These are phyloP conservation scores for Agrotis exclamationis DNA, from an alignment of 2,888 invertebrate species.

Conservation along the genomic window DNA sequence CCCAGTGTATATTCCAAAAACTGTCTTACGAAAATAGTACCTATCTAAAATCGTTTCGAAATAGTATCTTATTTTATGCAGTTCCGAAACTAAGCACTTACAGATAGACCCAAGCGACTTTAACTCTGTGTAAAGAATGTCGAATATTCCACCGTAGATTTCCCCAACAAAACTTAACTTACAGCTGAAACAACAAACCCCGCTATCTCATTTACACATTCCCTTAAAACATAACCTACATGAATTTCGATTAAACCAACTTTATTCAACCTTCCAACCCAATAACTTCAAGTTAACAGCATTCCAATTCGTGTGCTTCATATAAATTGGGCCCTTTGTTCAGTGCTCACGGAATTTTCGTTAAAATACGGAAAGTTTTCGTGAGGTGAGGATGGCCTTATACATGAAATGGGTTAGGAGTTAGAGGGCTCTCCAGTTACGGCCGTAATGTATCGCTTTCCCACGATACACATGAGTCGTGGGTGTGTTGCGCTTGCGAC, in stretches of 20 bases:
- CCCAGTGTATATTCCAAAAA: no score
- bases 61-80: no score
- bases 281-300: constrained; percentile 56
- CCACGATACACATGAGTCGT: constrained; percentile 77
- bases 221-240: neutral
- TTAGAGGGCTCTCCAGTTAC: constrained; percentile 66
- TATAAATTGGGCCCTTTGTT: constrained; percentile 69
- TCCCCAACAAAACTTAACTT: neutral
- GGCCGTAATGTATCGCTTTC: constrained; percentile 80
- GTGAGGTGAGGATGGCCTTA: constrained; percentile 74
- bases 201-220: neutral
- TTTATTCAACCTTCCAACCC: constrained; percentile 25
- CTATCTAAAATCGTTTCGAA: no score
- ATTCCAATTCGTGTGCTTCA: constrained; percentile 60
- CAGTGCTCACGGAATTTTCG: constrained; percentile 65
- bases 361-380: constrained; percentile 65
- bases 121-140: no score
- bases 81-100: no score
- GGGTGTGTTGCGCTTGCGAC: constrained; percentile 67
- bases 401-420: constrained; percentile 78
- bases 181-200: neutral
- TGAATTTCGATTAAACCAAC: constrained; percentile 9
- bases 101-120: no score
- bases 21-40: no score
- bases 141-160: neutral